Base-by-base conservation (phyloP, 2,888 invertebrate species). In the Polymixis flavicincta region DNA sequence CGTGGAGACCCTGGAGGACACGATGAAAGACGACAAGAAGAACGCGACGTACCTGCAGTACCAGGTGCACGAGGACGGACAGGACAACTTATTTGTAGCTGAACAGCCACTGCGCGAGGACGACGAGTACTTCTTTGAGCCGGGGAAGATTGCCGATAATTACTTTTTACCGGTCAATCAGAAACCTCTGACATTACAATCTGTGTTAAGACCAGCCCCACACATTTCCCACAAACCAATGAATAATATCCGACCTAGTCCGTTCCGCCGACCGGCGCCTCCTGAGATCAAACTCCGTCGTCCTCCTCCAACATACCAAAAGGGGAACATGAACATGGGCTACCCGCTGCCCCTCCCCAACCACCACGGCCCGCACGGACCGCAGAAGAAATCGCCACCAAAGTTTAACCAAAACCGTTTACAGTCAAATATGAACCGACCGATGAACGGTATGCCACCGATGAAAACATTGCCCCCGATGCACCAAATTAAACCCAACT, bases 201-300 rank as follows among this genome's bases (percentile, higher is more conserved):
- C 95, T 8, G 96, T 96, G 2, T 86, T 96, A 84, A 90, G 96
- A 7, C 96, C 96, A 0, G 92, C 86, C 42, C 89, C 63, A 25
- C 79, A 79, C 17, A 71, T 32, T 57, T 22, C 90, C 13, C 92
- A 93, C 2, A 90, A 92, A 59, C 93, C 92, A 0, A 89, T 86
- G 75, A 92, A 90, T 13, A 92, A 92, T 55, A 90, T 91, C 85
- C 89, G 95, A 76, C 95, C 95, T 19, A 37, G 28, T 45, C 93
- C 93, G 0, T 96, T 93, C 80, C 92, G 96, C 61, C 92, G 96
- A 17, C 96, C 96, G 0, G 87, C 88, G 6, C 96, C 96, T 0
- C 96, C 96, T n/a, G 96, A 96, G 88, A 96, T 96, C 42, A 95
- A 95, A 81, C 80, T 95, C n/a, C 93, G 95, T 57, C 90, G 96